A percentile compares a stretch with the other conserved stretches of the same genome.
Conservation (phyloP, 2,888 invertebrate genomes). For the Hipparchia semele region DNA sequence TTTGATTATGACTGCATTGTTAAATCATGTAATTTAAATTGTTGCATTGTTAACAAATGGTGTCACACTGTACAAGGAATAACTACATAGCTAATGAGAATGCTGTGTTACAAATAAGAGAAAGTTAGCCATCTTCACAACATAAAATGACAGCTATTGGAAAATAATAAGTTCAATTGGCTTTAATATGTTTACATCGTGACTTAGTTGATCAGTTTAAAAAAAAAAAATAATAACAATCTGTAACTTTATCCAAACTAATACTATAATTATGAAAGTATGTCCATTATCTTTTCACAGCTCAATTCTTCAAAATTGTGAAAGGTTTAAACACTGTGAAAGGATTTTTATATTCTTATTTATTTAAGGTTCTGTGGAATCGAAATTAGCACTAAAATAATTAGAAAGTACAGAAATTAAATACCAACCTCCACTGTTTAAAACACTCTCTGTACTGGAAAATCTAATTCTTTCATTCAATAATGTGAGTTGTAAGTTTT, state of each 20-base stretch:
- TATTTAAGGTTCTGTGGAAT: neutral
- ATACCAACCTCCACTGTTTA: constrained; percentile 59
- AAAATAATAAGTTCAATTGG: neutral
- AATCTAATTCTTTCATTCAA: constrained; percentile 91
- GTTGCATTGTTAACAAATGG: neutral
- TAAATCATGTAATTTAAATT: neutral
- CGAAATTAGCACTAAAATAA: neutral
- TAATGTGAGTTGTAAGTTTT: constrained; percentile 93
- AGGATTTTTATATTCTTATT: too few species aligned
- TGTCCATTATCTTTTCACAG: too few species aligned
- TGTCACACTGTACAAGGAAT: constrained; percentile 10
- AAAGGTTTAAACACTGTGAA: too few species aligned
- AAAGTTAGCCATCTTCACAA: neutral
- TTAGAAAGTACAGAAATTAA: neutral
- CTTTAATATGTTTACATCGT: neutral
- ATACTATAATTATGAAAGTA: too few species aligned
- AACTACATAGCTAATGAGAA: constrained; percentile 8
- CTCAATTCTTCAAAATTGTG: too few species aligned
- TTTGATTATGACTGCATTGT: neutral
- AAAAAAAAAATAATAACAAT: neutral
- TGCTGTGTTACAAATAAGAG: constrained; percentile 6
- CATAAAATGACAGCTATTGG: neutral
- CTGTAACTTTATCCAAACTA: too few species aligned
- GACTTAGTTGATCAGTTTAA: neutral
- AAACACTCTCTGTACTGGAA: constrained; percentile 76